A percentile compares a stretch with the other conserved stretches of the same genome.
Conservation (phyloP, 1,140 invertebrate species). For the Cotesia chilonis region DNA sequence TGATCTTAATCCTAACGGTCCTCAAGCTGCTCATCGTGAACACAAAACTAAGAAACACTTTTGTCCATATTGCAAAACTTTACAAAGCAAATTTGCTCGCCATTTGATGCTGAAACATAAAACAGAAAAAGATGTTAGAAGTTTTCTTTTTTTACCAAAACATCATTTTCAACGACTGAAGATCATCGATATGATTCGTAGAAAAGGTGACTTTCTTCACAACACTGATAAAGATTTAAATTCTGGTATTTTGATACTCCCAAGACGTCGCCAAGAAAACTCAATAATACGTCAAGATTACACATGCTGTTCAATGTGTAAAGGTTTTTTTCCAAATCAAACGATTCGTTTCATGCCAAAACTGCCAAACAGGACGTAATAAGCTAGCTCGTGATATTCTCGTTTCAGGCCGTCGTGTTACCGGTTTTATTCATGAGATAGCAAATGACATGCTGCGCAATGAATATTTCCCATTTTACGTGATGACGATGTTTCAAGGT, state of each 20-base stretch:
- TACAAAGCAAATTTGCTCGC: no score
- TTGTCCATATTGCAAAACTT: no score
- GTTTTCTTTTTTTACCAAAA: no score
- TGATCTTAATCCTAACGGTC: no score
- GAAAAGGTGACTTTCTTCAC: no score
- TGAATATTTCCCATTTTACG: constrained; percentile 37
- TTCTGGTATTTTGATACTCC: constrained; percentile 28
- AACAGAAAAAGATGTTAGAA: no score
- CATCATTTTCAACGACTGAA: no score
- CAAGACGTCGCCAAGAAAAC: constrained; percentile 26
- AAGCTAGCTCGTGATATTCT: constrained; percentile 1
- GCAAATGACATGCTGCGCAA: constrained; percentile 34
- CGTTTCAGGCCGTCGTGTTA: constrained; percentile 16
- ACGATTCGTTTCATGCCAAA: constrained; percentile 12
- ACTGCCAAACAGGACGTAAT: constrained; percentile 4
- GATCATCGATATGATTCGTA: no score
- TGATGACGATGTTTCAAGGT: constrained; percentile 34
- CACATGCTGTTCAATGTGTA: constrained; percentile 20
- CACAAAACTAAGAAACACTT: no score
- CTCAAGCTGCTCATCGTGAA: no score
- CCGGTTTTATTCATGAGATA: no score
- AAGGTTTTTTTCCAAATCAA: constrained; percentile 26
- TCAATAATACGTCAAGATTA: constrained; percentile 26
- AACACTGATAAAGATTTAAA: constrained; percentile 37
- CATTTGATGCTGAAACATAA: no score